phyloP scores from a whole-genome alignment of 2,888 invertebrate species.

The Athalia cordata region DNA sequence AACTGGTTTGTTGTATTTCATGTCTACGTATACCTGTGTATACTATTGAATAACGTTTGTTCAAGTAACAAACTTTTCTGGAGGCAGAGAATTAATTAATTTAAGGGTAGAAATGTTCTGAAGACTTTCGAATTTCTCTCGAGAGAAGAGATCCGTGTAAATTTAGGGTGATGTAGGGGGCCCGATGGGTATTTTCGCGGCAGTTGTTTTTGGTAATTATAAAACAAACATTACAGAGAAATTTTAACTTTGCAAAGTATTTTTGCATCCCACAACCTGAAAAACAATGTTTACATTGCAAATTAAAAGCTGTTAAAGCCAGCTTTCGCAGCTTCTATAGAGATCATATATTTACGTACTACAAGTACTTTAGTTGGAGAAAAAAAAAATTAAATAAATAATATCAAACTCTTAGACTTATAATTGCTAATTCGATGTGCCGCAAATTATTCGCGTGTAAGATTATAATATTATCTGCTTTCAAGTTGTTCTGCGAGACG shows the following conservation, averaged over 20 bases:
- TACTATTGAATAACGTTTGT: background rate
- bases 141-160: background rate
- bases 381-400: background rate
- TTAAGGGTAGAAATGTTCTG: conserved; percentile 5
- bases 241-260: conserved; percentile 16
- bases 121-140: conserved; percentile 27
- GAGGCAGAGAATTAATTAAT: conserved; percentile 28
- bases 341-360: background rate
- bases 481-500: no score
- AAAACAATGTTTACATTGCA: conserved; percentile 29
- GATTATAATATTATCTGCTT: no score
- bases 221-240: conserved; percentile 10
- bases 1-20: no score
- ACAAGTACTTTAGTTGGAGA: no score
- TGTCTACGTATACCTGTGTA: no score
- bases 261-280: background rate
- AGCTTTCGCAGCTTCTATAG: background rate
- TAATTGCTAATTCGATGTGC: background rate
- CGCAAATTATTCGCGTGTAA: background rate
- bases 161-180: background rate
- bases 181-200: background rate
- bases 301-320: conserved; percentile 5
- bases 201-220: conserved; percentile 34
- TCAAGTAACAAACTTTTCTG: background rate
- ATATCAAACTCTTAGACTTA: conserved; percentile 5